Evolutionary conservation across 1,140 invertebrate species (phyloP).

Genomic region (Heliconius melpomene): DNA sequence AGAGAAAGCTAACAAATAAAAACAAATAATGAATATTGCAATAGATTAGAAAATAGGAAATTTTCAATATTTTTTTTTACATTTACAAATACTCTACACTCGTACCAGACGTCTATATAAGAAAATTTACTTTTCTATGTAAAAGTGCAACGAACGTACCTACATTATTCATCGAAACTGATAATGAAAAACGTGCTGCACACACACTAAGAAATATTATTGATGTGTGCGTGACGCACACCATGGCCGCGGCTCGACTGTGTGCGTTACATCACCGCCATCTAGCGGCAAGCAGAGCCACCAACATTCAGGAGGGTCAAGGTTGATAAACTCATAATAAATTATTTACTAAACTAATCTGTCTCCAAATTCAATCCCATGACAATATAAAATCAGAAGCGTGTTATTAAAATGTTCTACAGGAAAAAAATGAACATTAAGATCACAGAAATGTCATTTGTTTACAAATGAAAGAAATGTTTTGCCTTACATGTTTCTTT

Average conservation of each 20-base stretch:
- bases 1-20: neutral
- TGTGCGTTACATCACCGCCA: conserved; percentile 62
- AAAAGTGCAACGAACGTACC: conserved; percentile 35
- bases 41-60: neutral
- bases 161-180: conserved; percentile 49
- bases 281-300: conserved; percentile 59
- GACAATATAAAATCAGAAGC: conserved; percentile 35
- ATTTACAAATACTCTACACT: neutral
- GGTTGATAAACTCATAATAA: conserved; percentile 73
- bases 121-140: neutral
- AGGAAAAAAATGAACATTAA: neutral
- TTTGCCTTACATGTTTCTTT: conserved; percentile 58
- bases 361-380: conserved; percentile 32
- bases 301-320: conserved; percentile 54
- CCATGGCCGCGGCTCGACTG: conserved; percentile 42
- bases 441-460: conserved; percentile 36
- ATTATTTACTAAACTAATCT: conserved; percentile 68
- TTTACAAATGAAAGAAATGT: conserved; percentile 73
- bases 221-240: conserved; percentile 63
- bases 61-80: neutral
- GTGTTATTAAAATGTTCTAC: conserved; percentile 13
- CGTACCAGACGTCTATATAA: neutral
- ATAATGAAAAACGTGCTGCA: conserved; percentile 55
- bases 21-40: neutral
- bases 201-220: conserved; percentile 28